Evolutionary conservation across 2,797 vertebrate genomes (phyloP), one percentile per base, ranked within the genome.

Genomic region (Clarias platycephalus): DNA sequence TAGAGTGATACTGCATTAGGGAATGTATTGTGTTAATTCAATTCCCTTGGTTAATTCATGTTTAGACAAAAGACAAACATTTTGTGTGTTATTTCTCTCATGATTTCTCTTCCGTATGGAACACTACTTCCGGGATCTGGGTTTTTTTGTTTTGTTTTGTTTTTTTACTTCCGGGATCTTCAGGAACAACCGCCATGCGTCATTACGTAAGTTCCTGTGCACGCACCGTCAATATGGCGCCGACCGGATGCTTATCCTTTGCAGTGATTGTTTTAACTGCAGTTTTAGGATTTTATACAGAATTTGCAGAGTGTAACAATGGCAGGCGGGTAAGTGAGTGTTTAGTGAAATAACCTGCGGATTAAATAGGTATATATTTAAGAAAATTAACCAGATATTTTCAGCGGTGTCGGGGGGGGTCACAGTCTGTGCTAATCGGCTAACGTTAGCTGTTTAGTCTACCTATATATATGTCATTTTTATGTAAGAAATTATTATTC

Each of bases 211-310:
- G 4, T 81, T 84, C 77, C 83, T 31, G 71, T 28, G 31, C 15
- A n/a, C 80, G 66, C 83, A 60, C 53, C 55, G 72, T 68, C 58
- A 80, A 57, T 16, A 86, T 86, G 85, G 85, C 81, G 40, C 31
- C 66, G 13, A 26, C 13, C 0, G 67, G 76, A 55, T 49, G 0
- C 4, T 77, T 76, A 34, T 60, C 53, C 0, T 68, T 37, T 15
- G 58, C 22, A 4, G 37, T 31, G 58, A 20, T 66, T 0, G 20
- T 72, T 22, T 26, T 74, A 24, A 55, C 55, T 9, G 4, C 40
- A 15, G 34, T 83, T 55, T 0, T 80, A 9, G 28, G 26, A 15
- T 58, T 83, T 24, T 64, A 28, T 26, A 6, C n/a, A 5, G 70
- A 28, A 8, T 44, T 83, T 28, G 85, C 22, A 13, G 8, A 0